phyloP scores from a whole-genome alignment of 1,140 invertebrate genomes.

The Drosophila albomicans region DNA sequence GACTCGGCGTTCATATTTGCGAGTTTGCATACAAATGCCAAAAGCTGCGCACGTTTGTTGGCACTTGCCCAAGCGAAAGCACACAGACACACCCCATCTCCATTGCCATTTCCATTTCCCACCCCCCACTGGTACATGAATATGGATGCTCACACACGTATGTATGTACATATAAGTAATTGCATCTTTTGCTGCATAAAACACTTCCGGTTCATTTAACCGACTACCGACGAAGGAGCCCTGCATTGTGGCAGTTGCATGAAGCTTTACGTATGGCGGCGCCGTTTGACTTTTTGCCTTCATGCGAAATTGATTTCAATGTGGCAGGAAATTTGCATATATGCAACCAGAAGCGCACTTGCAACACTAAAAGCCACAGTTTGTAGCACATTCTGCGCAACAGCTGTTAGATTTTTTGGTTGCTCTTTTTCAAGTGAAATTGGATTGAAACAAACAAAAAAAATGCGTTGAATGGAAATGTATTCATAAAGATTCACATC shows the following conservation, averaged over 20 bases:
- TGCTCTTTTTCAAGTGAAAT: constrained; percentile 22
- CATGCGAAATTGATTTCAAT: constrained; percentile 48
- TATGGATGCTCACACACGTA: neutral
- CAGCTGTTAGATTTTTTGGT: constrained; percentile 8
- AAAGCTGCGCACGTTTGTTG: constrained; percentile 52
- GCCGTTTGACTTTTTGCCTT: constrained; percentile 38
- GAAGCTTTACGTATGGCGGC: constrained; percentile 34
- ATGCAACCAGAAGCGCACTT: constrained; percentile 16
- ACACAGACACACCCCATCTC: constrained; percentile 3
- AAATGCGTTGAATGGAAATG: neutral
- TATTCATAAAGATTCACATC: constrained; percentile 26
- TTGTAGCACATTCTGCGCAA: constrained; percentile 7
- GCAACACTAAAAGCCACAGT: constrained; percentile 16
- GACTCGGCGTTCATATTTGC: constrained; percentile 58
- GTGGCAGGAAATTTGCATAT: constrained; percentile 41
- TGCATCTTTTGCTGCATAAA: constrained; percentile 66
- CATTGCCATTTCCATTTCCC: neutral
- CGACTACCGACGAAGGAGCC: constrained; percentile 33
- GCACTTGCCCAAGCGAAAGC: constrained; percentile 21
- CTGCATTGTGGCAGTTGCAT: constrained; percentile 17
- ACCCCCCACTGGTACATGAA: neutral
- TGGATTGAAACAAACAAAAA: constrained; percentile 8
- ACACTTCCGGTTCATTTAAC: constrained; percentile 78
- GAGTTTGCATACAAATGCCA: constrained; percentile 58
- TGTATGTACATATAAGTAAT: constrained; percentile 56